Percentiles rank a stretch among this genome's conserved stretches.
phyloP scores from a whole-genome alignment of 2,888 invertebrate species.

The Pachydiplax longipennis region DNA sequence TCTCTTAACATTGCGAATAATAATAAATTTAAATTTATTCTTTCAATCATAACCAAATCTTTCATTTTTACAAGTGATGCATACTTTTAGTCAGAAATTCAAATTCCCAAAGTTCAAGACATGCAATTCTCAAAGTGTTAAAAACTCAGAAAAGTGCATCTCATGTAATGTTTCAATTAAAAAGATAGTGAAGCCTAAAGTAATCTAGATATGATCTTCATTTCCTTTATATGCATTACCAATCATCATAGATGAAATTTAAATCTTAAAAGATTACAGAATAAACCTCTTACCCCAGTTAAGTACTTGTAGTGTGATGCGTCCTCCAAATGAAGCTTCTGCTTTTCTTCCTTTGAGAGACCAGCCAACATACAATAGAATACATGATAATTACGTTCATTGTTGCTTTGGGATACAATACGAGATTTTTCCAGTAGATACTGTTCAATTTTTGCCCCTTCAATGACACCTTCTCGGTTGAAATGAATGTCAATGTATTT shows the following conservation, averaged over 20 bases:
- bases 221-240: too few species aligned
- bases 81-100: too few species aligned
- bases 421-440: slow-evolving; percentile 97
- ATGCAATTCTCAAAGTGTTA: too few species aligned
- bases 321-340: slow-evolving; percentile 85
- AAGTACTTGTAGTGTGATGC: slow-evolving; percentile 92
- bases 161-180: too few species aligned
- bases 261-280: not conserved
- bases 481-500: slow-evolving; percentile 99
- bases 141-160: too few species aligned
- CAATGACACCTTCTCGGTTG: slow-evolving; percentile 91
- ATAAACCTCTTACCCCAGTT: slow-evolving; percentile 72
- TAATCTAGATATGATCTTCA: too few species aligned
- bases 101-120: too few species aligned
- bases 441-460: slow-evolving; percentile 98
- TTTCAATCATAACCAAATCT: too few species aligned
- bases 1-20: too few species aligned
- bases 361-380: slow-evolving; percentile 98
- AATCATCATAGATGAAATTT: not conserved
- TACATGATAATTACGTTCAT: slow-evolving; percentile 97
- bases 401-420: slow-evolving; percentile 93
- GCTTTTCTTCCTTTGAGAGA: slow-evolving; percentile 87
- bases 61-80: too few species aligned
- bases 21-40: too few species aligned
- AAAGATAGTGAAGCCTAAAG: too few species aligned